Evolutionary conservation across 2,888 invertebrate genomes (phyloP), one percentile per base, ranked within the genome.

Genomic region (Acleris cristana): DNA sequence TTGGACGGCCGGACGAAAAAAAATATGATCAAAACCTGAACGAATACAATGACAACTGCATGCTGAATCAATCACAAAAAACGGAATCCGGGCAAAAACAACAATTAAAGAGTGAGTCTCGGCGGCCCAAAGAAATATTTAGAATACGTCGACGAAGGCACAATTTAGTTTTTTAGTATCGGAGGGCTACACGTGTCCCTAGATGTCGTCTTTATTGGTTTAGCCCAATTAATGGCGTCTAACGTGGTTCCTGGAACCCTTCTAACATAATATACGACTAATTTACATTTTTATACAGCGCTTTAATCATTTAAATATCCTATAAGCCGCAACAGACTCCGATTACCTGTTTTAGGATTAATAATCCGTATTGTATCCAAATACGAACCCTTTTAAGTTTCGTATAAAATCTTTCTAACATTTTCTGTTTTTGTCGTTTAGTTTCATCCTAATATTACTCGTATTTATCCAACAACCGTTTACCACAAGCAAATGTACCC

Each of bases 1-100:
- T 88, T 84, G 89, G 84, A 82, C 74, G 80, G 70, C 72, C 73
- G 72, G 74, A 77, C 48, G 48, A 79, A 76, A 85, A 91, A 87
- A 91, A 90, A 88, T 84, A 82, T 86, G 88, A 88, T 88, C 89
- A 84, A 82, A 87, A 84, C 90, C 86, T 81, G 86, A 88, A 86
- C 88, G 89, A 85, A 88, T 84, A 92, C 92, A 92, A 92, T 90
- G 90, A 92, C 90, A 90, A 92, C 92, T 90, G 91, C 88, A 88
- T 85, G 88, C 86, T 88, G 90, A 89, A 90, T 92, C 91, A 89
- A 90, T 90, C 89, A 91, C 89, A 92, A 92, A 92, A 92, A 92
- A 90, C 84, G 87, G 90, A 90, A 91, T 90, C 83, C 89, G 87
- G 83, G 90, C 87, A 92, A 92, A 92, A 92, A 92, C 91, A 87